Evolutionary conservation across 1,140 invertebrate genomes (phyloP).

Genomic region (Cotesia vestalis): DNA sequence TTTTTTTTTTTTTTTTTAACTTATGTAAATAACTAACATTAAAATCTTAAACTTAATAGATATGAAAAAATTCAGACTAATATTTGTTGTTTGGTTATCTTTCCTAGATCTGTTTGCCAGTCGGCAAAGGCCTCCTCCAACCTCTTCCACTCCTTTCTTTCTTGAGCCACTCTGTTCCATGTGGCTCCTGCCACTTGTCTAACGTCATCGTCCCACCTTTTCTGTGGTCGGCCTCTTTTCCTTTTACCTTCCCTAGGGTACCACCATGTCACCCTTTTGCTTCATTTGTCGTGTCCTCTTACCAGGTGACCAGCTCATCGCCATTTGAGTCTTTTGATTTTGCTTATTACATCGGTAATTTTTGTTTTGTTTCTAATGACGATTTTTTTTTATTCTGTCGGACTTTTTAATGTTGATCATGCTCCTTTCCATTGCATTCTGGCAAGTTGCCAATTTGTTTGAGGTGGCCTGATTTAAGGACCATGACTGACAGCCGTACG

Average conservation of each 20-base stretch:
- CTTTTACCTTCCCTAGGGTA: neutral
- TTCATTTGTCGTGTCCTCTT: slow-evolving; percentile 3
- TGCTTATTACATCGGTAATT: neutral
- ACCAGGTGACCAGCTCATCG: neutral
- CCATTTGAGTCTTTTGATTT: slow-evolving; percentile 11
- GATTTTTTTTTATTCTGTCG: neutral
- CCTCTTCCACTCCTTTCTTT: slow-evolving; percentile 1
- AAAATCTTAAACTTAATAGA: neutral
- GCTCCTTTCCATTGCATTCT: slow-evolving; percentile 8
- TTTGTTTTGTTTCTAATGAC: slow-evolving; percentile 8
- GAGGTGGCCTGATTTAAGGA: neutral
- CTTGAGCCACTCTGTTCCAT: neutral
- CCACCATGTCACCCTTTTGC: neutral
- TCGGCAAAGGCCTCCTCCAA: slow-evolving; percentile 9
- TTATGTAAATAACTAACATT: no score
- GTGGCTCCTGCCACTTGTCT: neutral
- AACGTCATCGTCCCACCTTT: neutral
- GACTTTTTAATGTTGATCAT: neutral
- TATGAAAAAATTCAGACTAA: neutral
- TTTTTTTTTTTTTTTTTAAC: no score
- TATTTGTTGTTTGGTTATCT: neutral
- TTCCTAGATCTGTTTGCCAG: neutral
- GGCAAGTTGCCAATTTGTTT: neutral
- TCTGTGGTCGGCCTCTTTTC: slow-evolving; percentile 4
- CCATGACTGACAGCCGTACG: slow-evolving; percentile 1